Base-by-base conservation (phyloP, 2,888 invertebrate genomes). In the Epinotia bilunana region DNA sequence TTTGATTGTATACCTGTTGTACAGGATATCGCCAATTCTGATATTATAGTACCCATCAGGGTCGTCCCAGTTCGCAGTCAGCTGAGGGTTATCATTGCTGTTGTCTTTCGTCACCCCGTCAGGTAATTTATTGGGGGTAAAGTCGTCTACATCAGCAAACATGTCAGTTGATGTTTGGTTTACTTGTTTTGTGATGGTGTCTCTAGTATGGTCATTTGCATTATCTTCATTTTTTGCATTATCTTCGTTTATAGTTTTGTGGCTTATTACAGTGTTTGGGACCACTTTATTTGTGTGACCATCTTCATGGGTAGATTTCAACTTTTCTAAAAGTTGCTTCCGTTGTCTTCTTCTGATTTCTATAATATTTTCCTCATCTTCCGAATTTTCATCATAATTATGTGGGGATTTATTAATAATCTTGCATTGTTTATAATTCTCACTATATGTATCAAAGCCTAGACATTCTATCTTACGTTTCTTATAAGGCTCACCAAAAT, bases 61-160 rank as follows among this genome's bases (percentile, higher is more conserved):
- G 94, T 99, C 99, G 90, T 99, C 99, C 99, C 99, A 99, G 89
- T 99, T 99, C 88, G 99, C 99, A 6, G 97, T 98, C 78, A 98
- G 96, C 16, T 98, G 98, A 91, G 98, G 97, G 88, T 98, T 99
- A 76, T 95, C 94, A 77, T 95, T 95, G 78, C 83, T 85, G 62
- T 86, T 84, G 73, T 83, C 84, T 78, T 87, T 87, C 68, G 79
- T 83, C 11, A 85, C 82, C 77, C 82, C 83, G 71, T 89, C 86
- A 4, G 79, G 76, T 53, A 74, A 77, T 78, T 81, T 95, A 84
- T 96, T 96, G 83, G 96, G 95, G 57, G 96, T 95, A 88, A 98
- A 98, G 87, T 97, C 97, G 88, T 98, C 97, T 83, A 97, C 97
- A 86, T 99, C 98, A 73, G 98, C 98, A 95, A 98, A 98, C 97